Base-by-base conservation (phyloP, 2,797 vertebrate species). In the Poecilia gillii region DNA sequence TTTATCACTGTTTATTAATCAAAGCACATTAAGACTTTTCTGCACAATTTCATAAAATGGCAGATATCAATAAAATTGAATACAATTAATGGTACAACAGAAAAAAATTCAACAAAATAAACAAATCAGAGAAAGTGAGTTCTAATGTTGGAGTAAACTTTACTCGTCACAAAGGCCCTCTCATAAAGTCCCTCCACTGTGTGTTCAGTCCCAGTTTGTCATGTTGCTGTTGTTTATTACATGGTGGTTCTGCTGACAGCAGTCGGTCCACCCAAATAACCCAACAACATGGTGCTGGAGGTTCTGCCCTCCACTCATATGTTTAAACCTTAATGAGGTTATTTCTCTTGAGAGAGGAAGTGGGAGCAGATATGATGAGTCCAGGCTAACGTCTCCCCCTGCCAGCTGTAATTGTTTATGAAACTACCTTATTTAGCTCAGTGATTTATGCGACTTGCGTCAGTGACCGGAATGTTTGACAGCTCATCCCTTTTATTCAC, bases 301-400 rank as follows among this genome's bases (percentile, higher is more conserved):
- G 25, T 36, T 33, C 28, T 62, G 41, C 62, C 28, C 31, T 79
- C 57, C 53, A 76, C 57, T 55, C 68, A 8, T 74, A 77, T 25
- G 62, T 76, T 80, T n/a, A 45, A 75, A 75, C 85, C 55, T 13
- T 87, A 80, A 91, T 78, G 59, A 75, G 57, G 84, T 89, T 16
- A 75, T 78, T 68, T 59, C 68, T 90, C 72, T 85, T 64, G 76
- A 39, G 66, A 70, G 73, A 90, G 90, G 90, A 93, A 90, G 86
- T 86, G 82, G 72, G 55, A 72, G 79, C 46, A 68, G 81, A 88
- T 75, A 75, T 39, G 87, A 84, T 45, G 85, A 90, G 89, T 31
- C 84, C 92, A 92, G 93, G 81, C 59, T 74, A 81, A 1, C 83
- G 36, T 92, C 81, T 70, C 78, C 75, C 28, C 70, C 75, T 85